Evolutionary conservation across 2,797 vertebrate species (phyloP), one percentile per base, ranked within the genome.

Genomic region (Brachymystax lenok): DNA sequence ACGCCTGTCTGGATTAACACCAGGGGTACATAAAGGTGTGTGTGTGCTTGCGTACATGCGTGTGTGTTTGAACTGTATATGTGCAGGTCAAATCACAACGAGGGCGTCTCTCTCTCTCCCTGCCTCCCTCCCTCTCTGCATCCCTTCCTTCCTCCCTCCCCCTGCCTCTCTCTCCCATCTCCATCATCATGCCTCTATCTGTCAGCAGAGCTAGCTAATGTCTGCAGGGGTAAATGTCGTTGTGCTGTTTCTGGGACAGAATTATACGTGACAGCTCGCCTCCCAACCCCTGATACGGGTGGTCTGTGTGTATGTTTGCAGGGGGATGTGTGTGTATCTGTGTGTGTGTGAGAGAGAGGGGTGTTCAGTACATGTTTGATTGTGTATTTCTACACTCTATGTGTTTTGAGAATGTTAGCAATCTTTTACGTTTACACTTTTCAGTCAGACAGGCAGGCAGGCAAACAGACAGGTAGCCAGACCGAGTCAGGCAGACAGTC

Each of bases 21-120:
- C n/a, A n/a, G 17, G 56, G 56, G 5, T 19, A 19, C 5, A n/a
- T 59, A 7, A 19, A 19, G 6, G 17, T 59, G 17, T 19, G 56
- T 56, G 17, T 59, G 56, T 19, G 56, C 5, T 6, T 54, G 52
- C 13, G 52, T 54, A 17, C 17, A 16, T 13, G 51, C 16, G 51
- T 13, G 12, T 63, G 61, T 35, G 28, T 24, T 19, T n/a, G 16
- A n/a, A 16, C 30, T 66, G 35, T 16, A 35, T 14, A 40, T 12
- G 33, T 12, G 30, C 40, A 64, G 59, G 52, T 69, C 56, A 46
- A 59, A 59, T 78, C 35, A 77, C 79, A 82, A 86, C 83, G 72
- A 76, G 73, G 78, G 69, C 71, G 78, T 83, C 79, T 88, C 81
- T 69, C n/a, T 40, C 30, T 35, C 75, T 30, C 28, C 56, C 0